Base-by-base conservation (phyloP, 2,888 invertebrate species). In the Calliopum simillimum region DNA sequence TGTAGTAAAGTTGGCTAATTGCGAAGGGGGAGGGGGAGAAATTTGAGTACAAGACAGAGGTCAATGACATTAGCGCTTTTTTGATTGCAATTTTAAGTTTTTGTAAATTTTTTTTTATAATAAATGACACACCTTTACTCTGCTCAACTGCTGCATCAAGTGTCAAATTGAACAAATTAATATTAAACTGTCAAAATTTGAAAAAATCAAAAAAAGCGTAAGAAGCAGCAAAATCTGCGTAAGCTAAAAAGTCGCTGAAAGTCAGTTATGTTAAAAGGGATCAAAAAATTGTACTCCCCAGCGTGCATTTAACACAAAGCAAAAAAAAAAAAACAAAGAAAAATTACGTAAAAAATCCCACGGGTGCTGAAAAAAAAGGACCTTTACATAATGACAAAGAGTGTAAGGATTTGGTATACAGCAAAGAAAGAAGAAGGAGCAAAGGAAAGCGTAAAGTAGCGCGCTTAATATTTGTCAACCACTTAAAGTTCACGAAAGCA, bases 401-500 rank as follows among this genome's bases (percentile, higher is more conserved):
- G 51, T 11, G n/a, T 16, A 21, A n/a, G 51, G 51, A 51, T 12
- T 11, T n/a, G 51, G n/a, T n/a, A n/a, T n/a, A n/a, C n/a, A n/a
- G n/a, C n/a, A n/a, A 14, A 11, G n/a, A 51, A 16, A 51, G 3
- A 21, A 19, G 16, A 19, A 21, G 16, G 47, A 16, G 47, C 11
- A 3, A 16, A 51, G 6, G n/a, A 21, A 51, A 51, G 3, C 51
- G 51, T 19, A 21, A 21, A 16, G n/a, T 19, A 51, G 21, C 51
- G 51, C 16, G 51, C n/a, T 51, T 51, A 33, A 19, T 51, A 51
- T 51, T 51, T 51, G 51, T 51, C 51, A 51, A 51, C 51, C 51
- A 51, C 51, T 51, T 51, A 51, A 51, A 51, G 51, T 51, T 51
- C 51, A 51, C 51, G 51, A 51, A 51, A 51, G 51, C 51, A 21